These are phyloP conservation scores for Drosophila tanythrix DNA, from an alignment of 2,888 invertebrate species.

Conservation along the genomic window DNA sequence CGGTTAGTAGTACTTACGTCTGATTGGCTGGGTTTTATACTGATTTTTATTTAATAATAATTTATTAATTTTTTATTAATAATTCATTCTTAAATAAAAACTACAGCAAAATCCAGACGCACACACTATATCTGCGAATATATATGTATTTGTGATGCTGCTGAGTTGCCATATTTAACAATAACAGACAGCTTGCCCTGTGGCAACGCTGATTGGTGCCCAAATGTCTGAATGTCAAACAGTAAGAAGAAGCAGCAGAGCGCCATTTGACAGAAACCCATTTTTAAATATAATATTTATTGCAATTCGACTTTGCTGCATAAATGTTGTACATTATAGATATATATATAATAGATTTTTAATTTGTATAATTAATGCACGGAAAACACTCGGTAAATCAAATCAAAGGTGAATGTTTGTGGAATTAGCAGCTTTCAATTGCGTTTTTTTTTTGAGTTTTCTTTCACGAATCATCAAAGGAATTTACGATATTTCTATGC, in stretches of 20 bases:
- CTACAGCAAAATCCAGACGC: slow-evolving; percentile 76
- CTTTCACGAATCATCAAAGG: slow-evolving; percentile 43
- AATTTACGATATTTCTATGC: slow-evolving; percentile 47
- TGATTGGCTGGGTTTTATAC: slow-evolving; percentile 77
- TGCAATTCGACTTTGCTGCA: slow-evolving; percentile 47
- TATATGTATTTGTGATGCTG: slow-evolving; percentile 40
- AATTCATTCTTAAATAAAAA: slow-evolving; percentile 84
- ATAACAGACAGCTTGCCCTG: slow-evolving; percentile 32
- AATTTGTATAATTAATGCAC: slow-evolving; percentile 67
- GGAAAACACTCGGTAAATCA: slow-evolving; percentile 64
- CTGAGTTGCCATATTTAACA: slow-evolving; percentile 48
- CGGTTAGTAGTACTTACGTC: slow-evolving; percentile 56
- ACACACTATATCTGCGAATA: slow-evolving; percentile 52
- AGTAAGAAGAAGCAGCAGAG: slow-evolving; percentile 11
- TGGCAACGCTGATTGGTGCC: slow-evolving; percentile 41
- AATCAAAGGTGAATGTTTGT: slow-evolving; percentile 67
- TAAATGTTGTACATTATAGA: slow-evolving; percentile 62
- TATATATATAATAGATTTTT: slow-evolving; percentile 52
- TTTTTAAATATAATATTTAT: slow-evolving; percentile 53
- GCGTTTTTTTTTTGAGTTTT: slow-evolving; percentile 20
- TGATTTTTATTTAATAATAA: slow-evolving; percentile 84
- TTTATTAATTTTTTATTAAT: slow-evolving; percentile 77
- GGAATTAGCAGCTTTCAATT: slow-evolving; percentile 66
- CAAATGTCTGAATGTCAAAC: slow-evolving; percentile 17
- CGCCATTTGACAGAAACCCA: background rate